Base-by-base conservation (phyloP, 2,113 vertebrate genomes). In the Romanogobio albipinnatus region DNA sequence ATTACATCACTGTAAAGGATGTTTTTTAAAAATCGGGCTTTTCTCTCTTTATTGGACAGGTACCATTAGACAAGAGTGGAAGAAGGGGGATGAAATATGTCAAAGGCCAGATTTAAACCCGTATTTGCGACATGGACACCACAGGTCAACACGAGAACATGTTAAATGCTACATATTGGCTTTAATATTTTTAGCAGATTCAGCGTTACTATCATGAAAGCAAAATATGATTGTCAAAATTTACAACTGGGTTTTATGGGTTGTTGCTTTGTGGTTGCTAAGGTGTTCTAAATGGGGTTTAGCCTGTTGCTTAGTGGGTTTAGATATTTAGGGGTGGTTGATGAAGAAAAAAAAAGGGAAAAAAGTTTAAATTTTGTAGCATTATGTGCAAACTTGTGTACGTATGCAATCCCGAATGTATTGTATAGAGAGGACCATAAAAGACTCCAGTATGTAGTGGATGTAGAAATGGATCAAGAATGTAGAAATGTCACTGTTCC, bases 1-100 rank as follows among this genome's bases (percentile, higher is more conserved):
- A 47, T 22, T 73, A 59, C 68, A 24, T 66, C 64, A 24, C 45
- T 61, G 62, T 68, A 62, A 29, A 66, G 58, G n/a, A 62, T 74
- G 5, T 51, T 26, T 29, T 49, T 26, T 0, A 5, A 9, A 22
- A 73, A 11, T 76, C 24, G 59, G 17, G 4, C n/a, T 81, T 62
- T 49, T 26, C n/a, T 26, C 15, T 19, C 6, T 47, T 47, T 61
- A 47, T 43, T 62, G 3, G 15, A 49, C 5, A 3, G 6, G 19
- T 24, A 10, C 19, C 10, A 73, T 15, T 33, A 36, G 19, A 39
- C 4, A 64, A 13, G 36, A 59, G 5, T 58, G 33, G 17, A 56
- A 5, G 53, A 56, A 56, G 53, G 45, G 64, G 64, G 15, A 33
- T 66, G 14, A 29, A 15, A 17, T 61, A 13, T 68, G 64, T 68